A percentile compares a stretch with the other conserved stretches of the same genome.
phyloP scores from a whole-genome alignment of 2,113 vertebrate genomes.

The Mormyrus iriodes region DNA sequence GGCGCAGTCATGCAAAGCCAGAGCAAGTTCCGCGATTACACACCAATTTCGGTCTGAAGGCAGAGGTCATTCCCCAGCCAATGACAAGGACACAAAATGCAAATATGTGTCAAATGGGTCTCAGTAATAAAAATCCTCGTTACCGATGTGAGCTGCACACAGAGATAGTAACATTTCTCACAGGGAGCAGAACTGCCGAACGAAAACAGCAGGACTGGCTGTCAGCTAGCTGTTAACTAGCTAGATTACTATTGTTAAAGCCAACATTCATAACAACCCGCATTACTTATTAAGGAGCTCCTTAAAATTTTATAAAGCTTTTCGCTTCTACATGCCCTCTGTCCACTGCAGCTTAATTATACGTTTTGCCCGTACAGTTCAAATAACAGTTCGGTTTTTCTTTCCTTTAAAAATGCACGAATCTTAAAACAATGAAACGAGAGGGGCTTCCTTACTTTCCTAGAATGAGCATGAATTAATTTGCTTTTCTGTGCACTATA shows the following conservation, averaged over 20 bases:
- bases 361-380: not conserved
- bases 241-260: not conserved
- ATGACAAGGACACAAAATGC: not conserved
- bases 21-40: not conserved
- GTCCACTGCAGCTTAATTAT: not conserved
- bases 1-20: not conserved
- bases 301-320: not conserved
- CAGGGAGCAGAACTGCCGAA: not conserved
- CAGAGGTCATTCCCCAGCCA: not conserved
- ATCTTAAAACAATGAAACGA: not conserved
- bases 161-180: not conserved
- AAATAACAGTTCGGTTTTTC: not conserved
- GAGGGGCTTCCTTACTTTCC: not conserved
- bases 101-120: not conserved
- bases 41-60: not conserved
- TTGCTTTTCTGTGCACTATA: not conserved
- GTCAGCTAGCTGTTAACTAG: not conserved
- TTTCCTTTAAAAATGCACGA: not conserved
- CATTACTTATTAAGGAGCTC: not conserved
- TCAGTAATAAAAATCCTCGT: not conserved
- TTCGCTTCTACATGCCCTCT: not conserved
- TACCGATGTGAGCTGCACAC: not conserved
- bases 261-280: not conserved
- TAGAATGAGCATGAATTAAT: not conserved
- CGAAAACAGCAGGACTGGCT: not conserved